Evolutionary conservation across 2,113 vertebrate species (phyloP), one percentile per base, ranked within the genome.

Genomic region (Egretta garzetta): DNA sequence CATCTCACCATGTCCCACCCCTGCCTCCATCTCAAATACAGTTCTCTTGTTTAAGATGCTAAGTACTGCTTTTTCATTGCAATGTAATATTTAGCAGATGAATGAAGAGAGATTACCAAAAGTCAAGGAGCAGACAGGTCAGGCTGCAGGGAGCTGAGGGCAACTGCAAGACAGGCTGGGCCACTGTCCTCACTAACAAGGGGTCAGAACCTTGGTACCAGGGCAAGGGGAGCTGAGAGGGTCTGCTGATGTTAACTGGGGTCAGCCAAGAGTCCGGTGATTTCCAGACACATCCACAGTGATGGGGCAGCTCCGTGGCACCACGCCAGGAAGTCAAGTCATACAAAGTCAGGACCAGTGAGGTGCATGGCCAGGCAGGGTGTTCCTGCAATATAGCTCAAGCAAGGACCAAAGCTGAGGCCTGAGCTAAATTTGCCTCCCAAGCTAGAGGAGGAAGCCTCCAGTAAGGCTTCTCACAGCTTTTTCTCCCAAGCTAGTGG

Each of bases 221-320:
- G 37, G 20, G 37, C 37, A 66, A 66, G 20, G 14, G 33, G 6
- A 27, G 37, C 50, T 39, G 28, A 71, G 37, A 58, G 26, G 21
- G 4, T 75, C 56, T 59, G 37, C 28, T 71, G 23, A 19, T 53
- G 50, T 52, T 77, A 58, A 59, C 7, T 0, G 2, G 7, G 13
- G 56, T 52, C 33, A 71, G 35, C 9, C 77, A 76, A 63, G 35
- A 45, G 63, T 76, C 49, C 16, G 9, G 8, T 7, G 23, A 30
- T n/a, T 76, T 63, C 43, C 58, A 59, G 75, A 49, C 11, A 21
- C 1, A 0, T 41, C 37, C 52, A 41, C 37, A 59, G 8, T 6
- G 30, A 81, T 0, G 1, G 26, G 14, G 50, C 12, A 81, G 8
- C 4, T 64, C 70, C 0, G 1, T 35, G 75, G 28, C 63, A 86